A percentile compares a stretch with the other conserved stretches of the same genome.
Conservation (phyloP, 2,888 invertebrate genomes). For the Troides helena region DNA sequence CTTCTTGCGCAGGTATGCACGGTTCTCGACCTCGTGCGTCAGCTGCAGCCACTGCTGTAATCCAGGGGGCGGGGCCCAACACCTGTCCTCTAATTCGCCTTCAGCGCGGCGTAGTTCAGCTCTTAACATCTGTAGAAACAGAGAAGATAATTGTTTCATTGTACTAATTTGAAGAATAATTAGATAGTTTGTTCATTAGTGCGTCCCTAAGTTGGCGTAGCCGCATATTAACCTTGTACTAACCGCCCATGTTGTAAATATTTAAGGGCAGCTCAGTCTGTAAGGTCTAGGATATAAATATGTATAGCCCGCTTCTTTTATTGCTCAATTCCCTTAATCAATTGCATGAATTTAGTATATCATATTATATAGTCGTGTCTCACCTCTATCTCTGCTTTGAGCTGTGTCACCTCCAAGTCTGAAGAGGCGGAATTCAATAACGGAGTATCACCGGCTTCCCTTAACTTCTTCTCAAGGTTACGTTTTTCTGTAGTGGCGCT, state of each 20-base stretch:
- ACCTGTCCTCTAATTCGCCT: constrained; percentile 92
- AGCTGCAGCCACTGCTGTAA: constrained; percentile 97
- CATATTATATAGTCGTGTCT: constrained; percentile 14
- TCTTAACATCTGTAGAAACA: constrained; percentile 83
- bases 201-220: too few relatives aligned
- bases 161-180: too few relatives aligned
- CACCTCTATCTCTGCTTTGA: constrained; percentile 92
- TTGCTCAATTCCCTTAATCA: too few relatives aligned
- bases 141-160: too few relatives aligned
- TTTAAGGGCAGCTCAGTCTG: too few relatives aligned
- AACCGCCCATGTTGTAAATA: too few relatives aligned
- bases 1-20: constrained; percentile 91
- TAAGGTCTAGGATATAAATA: too few relatives aligned
- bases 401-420: constrained; percentile 88
- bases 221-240: too few relatives aligned
- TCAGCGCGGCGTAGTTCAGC: constrained; percentile 92
- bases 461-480: constrained; percentile 88
- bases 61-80: constrained; percentile 93
- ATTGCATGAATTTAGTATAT: too few relatives aligned
- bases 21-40: constrained; percentile 97
- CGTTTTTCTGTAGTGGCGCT: constrained; percentile 89
- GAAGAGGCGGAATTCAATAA: constrained; percentile 86
- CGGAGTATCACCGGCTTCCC: constrained; percentile 85
- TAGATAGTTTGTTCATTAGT: too few relatives aligned
- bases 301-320: too few relatives aligned